These are phyloP conservation scores for Luidia sarsii DNA, from an alignment of 53 echinoderm and acorn worm species.

Conservation along the genomic window DNA sequence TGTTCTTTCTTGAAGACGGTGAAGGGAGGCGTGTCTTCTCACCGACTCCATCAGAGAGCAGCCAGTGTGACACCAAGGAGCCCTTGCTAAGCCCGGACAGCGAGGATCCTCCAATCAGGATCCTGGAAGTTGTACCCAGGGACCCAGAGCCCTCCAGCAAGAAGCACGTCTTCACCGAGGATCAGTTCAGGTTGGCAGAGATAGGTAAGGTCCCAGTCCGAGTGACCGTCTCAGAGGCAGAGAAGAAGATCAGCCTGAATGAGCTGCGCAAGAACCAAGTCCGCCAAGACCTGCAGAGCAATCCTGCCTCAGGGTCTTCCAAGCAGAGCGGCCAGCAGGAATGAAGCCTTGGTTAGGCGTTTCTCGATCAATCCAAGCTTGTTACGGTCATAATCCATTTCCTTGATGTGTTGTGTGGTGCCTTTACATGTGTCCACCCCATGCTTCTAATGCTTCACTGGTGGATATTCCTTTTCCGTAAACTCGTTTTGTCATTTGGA, in stretches of 20 bases:
- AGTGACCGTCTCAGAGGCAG: background rate
- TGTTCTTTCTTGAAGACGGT: background rate
- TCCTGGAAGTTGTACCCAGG: background rate
- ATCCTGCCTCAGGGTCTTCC: background rate
- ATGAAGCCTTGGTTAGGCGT: no score
- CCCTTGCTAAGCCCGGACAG: constrained; percentile 10
- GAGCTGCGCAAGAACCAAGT: constrained; percentile 52
- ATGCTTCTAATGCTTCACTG: no score
- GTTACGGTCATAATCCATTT: background rate
- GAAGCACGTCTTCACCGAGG: constrained; percentile 30
- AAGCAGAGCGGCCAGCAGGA: constrained; percentile 19
- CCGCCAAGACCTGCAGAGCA: constrained; percentile 38
- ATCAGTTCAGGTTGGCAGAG: constrained; percentile 47
- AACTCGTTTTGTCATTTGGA: no score
- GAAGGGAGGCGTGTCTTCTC: constrained; percentile 14
- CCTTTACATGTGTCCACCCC: constrained; percentile 29
- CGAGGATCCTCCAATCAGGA: constrained; percentile 27
- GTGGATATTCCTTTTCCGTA: no score
- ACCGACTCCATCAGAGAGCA: constrained; percentile 31
- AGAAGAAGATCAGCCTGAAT: constrained; percentile 47
- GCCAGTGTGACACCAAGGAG: constrained; percentile 9
- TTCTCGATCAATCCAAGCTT: background rate
- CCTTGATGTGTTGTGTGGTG: constrained; percentile 10
- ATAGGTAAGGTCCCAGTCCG: constrained; percentile 28
- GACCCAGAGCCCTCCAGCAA: constrained; percentile 13